Evolutionary conservation across 2,113 vertebrate genomes (phyloP).

Genomic region (Elachura formosa): DNA sequence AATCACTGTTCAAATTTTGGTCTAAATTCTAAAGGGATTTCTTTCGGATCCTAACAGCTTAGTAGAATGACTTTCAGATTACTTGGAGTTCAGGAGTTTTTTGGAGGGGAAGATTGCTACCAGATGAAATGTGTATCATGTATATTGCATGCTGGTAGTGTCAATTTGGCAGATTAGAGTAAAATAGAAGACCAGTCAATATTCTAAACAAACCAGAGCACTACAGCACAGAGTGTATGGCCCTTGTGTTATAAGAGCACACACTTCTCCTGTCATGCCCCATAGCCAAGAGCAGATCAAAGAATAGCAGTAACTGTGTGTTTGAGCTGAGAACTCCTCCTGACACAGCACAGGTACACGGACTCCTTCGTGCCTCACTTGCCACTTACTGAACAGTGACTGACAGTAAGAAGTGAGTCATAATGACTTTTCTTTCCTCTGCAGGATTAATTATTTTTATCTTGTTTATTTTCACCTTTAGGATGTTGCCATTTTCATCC

Average conservation of each 20-base stretch:
- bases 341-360: conserved; percentile 33
- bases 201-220: not conserved
- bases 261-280: not conserved
- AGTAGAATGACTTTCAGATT: not conserved
- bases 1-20: not conserved
- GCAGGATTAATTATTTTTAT: conserved; percentile 2
- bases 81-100: not conserved
- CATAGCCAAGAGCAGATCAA: conserved; percentile 23
- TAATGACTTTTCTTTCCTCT: not conserved
- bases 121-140: not conserved
- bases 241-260: not conserved
- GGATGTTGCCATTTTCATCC: not conserved
- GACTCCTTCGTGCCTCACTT: conserved; percentile 12
- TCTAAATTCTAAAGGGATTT: not conserved
- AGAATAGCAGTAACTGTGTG: conserved; percentile 12
- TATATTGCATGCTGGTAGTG: not conserved
- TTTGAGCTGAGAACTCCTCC: conserved; percentile 51
- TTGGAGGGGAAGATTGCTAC: rapidly evolving
- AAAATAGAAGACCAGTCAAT: not conserved
- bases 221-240: not conserved
- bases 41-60: not conserved
- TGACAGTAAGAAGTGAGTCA: conserved; percentile 17
- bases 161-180: not conserved
- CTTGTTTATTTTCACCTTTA: conserved; percentile 9
- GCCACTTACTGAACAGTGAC: conserved; percentile 42